Percentiles rank a stretch among this genome's conserved stretches.
These are phyloP conservation scores for Cyclina sinensis DNA, from an alignment of 1,140 invertebrate genomes.

Conservation along the genomic window DNA sequence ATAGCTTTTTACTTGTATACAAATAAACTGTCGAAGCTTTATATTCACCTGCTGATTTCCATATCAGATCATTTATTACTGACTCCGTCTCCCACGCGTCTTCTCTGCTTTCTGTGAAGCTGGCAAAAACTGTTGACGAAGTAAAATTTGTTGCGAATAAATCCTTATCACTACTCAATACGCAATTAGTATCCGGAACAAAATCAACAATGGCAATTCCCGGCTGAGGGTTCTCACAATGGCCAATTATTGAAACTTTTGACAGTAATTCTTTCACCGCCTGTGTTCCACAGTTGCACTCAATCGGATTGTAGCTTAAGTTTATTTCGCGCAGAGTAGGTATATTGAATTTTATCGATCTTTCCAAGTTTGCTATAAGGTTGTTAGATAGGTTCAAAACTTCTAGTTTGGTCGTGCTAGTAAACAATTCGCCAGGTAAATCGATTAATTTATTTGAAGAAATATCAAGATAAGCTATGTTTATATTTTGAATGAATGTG, in stretches of 20 bases:
- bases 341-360: conserved; percentile 29
- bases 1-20: background rate
- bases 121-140: background rate
- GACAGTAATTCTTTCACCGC: background rate
- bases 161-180: background rate
- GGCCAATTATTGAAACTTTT: conserved; percentile 3
- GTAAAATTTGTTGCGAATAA: background rate
- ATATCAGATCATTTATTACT: background rate
- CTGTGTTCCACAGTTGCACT: conserved; percentile 33
- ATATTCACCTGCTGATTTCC: background rate
- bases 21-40: background rate
- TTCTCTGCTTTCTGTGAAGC: background rate
- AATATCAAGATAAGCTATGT: conserved; percentile 13
- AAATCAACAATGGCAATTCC: conserved; percentile 25
- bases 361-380: conserved; percentile 1
- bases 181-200: conserved; percentile 16
- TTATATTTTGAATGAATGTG: conserved; percentile 8
- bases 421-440: conserved; percentile 31
- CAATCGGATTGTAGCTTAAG: conserved; percentile 24
- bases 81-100: background rate
- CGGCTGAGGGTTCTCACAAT: background rate
- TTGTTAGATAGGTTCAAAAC: conserved; percentile 46
- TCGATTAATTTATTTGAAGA: conserved; percentile 58
- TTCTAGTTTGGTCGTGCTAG: background rate
- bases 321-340: conserved; percentile 44